Percentiles rank a stretch among this genome's conserved stretches.
Conservation (phyloP, 2,113 vertebrate species). For the Amblyopsis rosae region DNA sequence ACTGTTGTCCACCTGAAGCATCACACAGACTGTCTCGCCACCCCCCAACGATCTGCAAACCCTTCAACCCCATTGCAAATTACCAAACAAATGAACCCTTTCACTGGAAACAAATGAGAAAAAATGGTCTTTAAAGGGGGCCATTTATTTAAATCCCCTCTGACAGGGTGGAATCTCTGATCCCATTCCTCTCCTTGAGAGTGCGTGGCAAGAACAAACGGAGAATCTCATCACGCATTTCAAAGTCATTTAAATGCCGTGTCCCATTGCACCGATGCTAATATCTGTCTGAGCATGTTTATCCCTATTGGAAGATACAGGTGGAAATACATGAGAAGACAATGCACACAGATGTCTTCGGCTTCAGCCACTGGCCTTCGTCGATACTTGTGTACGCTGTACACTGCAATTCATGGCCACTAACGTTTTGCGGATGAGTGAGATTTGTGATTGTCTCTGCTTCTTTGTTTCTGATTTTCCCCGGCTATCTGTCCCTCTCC, state of each 20-base stretch:
- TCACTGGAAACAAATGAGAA: conserved; percentile 69
- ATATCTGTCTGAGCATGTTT: conserved; percentile 42
- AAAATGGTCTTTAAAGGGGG: conserved; percentile 67
- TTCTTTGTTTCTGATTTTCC: conserved; percentile 30
- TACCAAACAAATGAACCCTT: conserved; percentile 72
- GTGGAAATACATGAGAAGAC: conserved; percentile 34
- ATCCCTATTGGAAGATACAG: conserved; percentile 27
- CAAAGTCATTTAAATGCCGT: conserved; percentile 53
- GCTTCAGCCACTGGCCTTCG: conserved; percentile 11
- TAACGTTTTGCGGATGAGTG: conserved; percentile 31
- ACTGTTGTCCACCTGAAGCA: conserved; percentile 46
- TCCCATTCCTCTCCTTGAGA: conserved; percentile 49
- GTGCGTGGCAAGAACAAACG: conserved; percentile 38
- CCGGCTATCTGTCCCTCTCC: neutral
- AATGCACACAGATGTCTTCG: conserved; percentile 19
- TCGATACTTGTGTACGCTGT: conserved; percentile 14
- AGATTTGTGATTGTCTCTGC: conserved; percentile 16
- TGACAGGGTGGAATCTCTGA: conserved; percentile 62
- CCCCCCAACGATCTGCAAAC: conserved; percentile 32
- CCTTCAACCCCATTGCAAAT: conserved; percentile 58
- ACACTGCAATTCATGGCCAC: conserved; percentile 4
- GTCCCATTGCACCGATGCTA: conserved; percentile 34
- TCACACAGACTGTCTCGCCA: conserved; percentile 13
- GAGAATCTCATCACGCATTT: conserved; percentile 50
- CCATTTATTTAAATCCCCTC: conserved; percentile 71